Percentiles rank a stretch among this genome's conserved stretches.
These are phyloP conservation scores for Theropithecus gelada DNA, from an alignment of 2,113 vertebrate genomes.

Conservation along the genomic window DNA sequence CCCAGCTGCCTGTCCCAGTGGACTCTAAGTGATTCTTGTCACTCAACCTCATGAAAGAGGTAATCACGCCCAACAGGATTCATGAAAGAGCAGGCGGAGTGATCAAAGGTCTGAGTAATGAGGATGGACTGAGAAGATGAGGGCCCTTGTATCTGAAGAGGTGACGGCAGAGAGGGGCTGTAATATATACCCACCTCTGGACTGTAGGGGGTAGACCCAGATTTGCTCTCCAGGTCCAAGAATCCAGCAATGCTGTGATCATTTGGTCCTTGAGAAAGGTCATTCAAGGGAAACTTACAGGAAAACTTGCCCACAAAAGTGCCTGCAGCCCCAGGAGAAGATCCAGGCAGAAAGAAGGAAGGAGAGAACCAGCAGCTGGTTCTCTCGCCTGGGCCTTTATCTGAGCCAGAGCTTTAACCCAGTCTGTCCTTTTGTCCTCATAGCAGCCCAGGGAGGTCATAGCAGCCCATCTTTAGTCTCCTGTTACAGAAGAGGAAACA, in stretches of 20 bases:
- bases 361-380: not conserved
- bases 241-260: not conserved
- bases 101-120: not conserved
- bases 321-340: not conserved
- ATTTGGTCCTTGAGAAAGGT: not conserved
- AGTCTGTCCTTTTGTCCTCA: fast-evolving
- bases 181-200: not conserved
- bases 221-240: not conserved
- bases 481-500: not conserved
- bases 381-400: fast-evolving
- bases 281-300: not conserved
- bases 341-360: not conserved
- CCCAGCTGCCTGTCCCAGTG: not conserved
- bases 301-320: not conserved
- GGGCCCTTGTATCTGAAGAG: not conserved
- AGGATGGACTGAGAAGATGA: not conserved
- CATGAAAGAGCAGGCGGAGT: not conserved
- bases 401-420: not conserved
- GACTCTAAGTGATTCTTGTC: not conserved
- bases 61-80: not conserved
- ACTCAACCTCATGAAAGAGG: not conserved
- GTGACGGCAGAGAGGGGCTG: fast-evolving
- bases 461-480: not conserved
- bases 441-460: too few species aligned
- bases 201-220: not conserved